phyloP scores from a whole-genome alignment of 2,113 vertebrate species.

The Nothoprocta perdicaria region DNA sequence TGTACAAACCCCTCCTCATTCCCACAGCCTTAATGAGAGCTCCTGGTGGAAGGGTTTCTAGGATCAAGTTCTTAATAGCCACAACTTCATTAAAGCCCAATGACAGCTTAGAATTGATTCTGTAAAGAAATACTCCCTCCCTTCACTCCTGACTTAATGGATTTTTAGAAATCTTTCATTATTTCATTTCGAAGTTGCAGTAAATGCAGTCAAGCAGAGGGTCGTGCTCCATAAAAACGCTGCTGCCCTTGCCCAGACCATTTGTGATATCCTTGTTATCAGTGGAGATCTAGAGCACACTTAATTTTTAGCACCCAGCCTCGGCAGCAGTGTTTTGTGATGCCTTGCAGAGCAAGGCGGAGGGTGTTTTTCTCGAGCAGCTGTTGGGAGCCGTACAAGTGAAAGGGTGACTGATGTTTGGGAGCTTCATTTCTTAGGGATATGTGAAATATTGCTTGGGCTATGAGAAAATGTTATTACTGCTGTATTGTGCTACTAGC shows the following conservation, averaged over 20 bases:
- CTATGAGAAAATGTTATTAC: background rate
- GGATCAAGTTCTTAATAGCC: conserved; percentile 55
- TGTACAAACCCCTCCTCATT: conserved; percentile 32
- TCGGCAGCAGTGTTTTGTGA: background rate
- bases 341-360: background rate
- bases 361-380: background rate
- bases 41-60: conserved; percentile 35
- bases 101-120: conserved; percentile 41
- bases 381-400: background rate
- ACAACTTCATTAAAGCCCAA: conserved; percentile 44
- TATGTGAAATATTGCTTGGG: conserved; percentile 18
- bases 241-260: background rate
- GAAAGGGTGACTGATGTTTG: conserved; percentile 1
- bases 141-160: background rate
- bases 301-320: background rate
- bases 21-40: conserved; percentile 3
- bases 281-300: background rate
- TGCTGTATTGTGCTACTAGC: conserved; percentile 10
- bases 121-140: conserved; percentile 49
- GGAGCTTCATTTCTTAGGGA: conserved; percentile 28
- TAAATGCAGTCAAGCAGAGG: background rate
- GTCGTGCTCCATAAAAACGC: background rate
- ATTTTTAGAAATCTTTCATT: background rate
- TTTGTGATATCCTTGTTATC: background rate
- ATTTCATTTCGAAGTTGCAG: background rate